Evolutionary conservation across 2,113 vertebrate species (phyloP), one percentile per base, ranked within the genome.

Genomic region (Tachuris rubrigastra): DNA sequence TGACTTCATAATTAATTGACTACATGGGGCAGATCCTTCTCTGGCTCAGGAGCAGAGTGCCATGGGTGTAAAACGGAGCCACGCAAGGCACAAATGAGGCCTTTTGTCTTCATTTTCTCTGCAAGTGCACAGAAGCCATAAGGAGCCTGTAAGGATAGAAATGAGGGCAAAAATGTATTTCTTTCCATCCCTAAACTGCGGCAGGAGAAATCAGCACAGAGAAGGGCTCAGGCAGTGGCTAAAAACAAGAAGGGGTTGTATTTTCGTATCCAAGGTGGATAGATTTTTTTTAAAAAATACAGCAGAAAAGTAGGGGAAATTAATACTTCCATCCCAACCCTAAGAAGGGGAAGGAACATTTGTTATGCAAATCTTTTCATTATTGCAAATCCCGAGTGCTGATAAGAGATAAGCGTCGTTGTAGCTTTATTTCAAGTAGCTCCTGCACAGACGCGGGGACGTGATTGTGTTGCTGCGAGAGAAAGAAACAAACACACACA

Each of bases 351-450:
- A 90, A 96, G 88, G 44, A 90, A 90, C 90, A 95, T 97, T 97
- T 97, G 97, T 97, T 96, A 97, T 97, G 97, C 97, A 97, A 97
- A 97, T 97, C 94, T 94, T 95, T 96, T 97, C 96, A 97, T 97
- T 97, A 96, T 42, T 74, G 94, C 96, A 95, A 97, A 96, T 95
- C 95, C 96, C 68, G 77, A 96, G 95, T 97, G 97, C 95, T 94
- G 97, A 97, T 97, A 95, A 94, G 95, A 96, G 97, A 97, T 97
- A 97, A 97, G 92, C 74, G 66, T 94, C 95, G 95, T 96, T 96
- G 90, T 94, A 94, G 96, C 92, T 95, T 96, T 85, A 95, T 95
- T 96, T 91, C 72, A 88, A 96, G 96, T 55, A 94, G 90, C 94
- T 93, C 87, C 95, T 21, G 91, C 92, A 76, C 93, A 90, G 96